Evolutionary conservation across 2,888 invertebrate species (phyloP).

Genomic region (Artemia sinica): DNA sequence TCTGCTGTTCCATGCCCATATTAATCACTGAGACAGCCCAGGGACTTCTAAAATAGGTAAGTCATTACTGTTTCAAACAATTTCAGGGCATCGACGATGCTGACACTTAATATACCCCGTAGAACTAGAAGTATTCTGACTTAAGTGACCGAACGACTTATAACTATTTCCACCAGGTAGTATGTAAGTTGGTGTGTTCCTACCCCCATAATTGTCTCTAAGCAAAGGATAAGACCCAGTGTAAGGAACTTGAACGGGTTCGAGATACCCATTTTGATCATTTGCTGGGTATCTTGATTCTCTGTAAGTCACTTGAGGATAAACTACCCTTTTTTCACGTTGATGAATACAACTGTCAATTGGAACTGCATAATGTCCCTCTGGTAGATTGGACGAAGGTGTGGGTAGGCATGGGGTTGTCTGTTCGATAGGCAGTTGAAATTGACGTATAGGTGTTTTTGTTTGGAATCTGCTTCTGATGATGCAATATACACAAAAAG

Average conservation of each 20-base stretch:
- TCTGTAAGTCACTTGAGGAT: background rate
- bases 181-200: background rate
- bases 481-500: slow-evolving; percentile 19
- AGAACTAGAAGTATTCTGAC: background rate
- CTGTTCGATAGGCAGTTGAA: background rate
- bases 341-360: background rate
- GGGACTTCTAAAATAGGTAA: too few species aligned
- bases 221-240: background rate
- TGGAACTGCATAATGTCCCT: background rate
- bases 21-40: too few species aligned
- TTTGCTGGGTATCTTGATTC: background rate
- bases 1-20: too few species aligned
- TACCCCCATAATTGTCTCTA: background rate
- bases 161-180: background rate
- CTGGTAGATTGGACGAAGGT: background rate
- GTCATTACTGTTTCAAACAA: background rate
- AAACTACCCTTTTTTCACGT: background rate
- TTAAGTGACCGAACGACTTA: background rate
- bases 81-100: slow-evolving; percentile 1
- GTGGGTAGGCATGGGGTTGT: slow-evolving; percentile 7
- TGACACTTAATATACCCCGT: background rate
- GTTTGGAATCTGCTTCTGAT: slow-evolving; percentile 12
- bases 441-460: background rate
- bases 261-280: background rate
- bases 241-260: background rate